Conservation (phyloP, 2,797 vertebrate genomes). For the Apogon hyalosoma region DNA sequence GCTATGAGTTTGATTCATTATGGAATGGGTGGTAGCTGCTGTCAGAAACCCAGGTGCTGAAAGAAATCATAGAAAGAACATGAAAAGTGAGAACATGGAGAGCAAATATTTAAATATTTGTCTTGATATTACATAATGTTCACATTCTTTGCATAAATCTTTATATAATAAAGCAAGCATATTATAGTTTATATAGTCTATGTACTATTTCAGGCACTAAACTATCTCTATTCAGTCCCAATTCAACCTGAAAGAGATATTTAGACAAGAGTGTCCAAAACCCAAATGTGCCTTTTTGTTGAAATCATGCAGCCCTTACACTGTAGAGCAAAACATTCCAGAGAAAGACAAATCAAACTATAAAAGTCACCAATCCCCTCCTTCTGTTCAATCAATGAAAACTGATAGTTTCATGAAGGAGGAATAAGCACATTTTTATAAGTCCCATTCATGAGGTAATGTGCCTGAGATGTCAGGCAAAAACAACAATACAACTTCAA, state of each 20-base stretch:
- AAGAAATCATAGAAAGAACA: too few relatives aligned
- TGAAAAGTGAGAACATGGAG: too few relatives aligned
- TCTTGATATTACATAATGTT: too few relatives aligned
- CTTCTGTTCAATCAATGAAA: slow-evolving; percentile 8
- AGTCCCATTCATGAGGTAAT: background rate
- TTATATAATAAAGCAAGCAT: too few relatives aligned
- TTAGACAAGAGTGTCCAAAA: background rate
- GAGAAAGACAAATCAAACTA: slow-evolving; percentile 1
- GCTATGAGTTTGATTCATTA: too few relatives aligned
- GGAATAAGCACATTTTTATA: slow-evolving; percentile 1
- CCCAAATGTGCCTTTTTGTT: background rate
- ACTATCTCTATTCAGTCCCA: background rate
- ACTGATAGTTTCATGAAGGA: background rate
- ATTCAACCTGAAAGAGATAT: background rate
- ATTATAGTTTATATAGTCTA: too few relatives aligned
- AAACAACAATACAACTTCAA: slow-evolving; percentile 26
- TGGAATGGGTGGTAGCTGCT: too few relatives aligned
- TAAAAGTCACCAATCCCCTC: background rate
- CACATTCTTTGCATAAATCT: too few relatives aligned
- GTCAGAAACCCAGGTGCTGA: too few relatives aligned
- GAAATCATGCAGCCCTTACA: background rate
- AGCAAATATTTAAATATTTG: too few relatives aligned
- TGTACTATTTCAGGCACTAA: too few relatives aligned
- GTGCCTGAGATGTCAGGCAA: background rate
- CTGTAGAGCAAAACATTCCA: slow-evolving; percentile 1